A percentile compares a stretch with the other conserved stretches of the same genome.
Conservation (phyloP, 1,140 invertebrate species). For the Nephila pilipes region DNA sequence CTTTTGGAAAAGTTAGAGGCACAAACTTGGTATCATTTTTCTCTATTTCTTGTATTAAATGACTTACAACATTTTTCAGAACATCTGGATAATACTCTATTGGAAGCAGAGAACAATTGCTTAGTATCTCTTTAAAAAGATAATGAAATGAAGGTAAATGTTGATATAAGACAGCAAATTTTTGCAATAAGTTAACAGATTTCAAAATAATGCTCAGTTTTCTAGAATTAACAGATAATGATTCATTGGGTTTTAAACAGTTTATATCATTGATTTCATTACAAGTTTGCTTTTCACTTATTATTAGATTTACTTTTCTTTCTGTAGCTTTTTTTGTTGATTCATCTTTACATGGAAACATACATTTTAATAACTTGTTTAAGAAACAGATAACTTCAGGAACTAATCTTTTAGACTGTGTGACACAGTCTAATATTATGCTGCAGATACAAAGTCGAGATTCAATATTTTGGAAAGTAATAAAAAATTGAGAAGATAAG, state of each 20-base stretch:
- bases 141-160: conserved; percentile 80
- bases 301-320: neutral
- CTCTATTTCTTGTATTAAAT: conserved; percentile 82
- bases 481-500: conserved; percentile 85
- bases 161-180: conserved; percentile 80
- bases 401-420: conserved; percentile 89
- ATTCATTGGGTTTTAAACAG: neutral
- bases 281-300: neutral
- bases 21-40: conserved; percentile 83
- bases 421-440: conserved; percentile 89
- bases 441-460: conserved; percentile 90
- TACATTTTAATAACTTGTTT: neutral
- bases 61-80: conserved; percentile 82
- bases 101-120: conserved; percentile 78
- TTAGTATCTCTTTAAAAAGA: conserved; percentile 79
- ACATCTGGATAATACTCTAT: conserved; percentile 85
- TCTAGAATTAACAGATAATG: neutral
- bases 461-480: conserved; percentile 86
- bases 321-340: neutral
- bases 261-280: neutral
- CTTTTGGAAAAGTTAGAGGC: conserved; percentile 84
- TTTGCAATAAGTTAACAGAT: conserved; percentile 77
- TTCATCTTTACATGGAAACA: neutral
- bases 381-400: conserved; percentile 83
- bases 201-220: conserved; percentile 63